Percentiles rank a stretch among this genome's conserved stretches.
These are phyloP conservation scores for Gryllus bimaculatus DNA, from an alignment of 1,140 invertebrate species.

Conservation along the genomic window DNA sequence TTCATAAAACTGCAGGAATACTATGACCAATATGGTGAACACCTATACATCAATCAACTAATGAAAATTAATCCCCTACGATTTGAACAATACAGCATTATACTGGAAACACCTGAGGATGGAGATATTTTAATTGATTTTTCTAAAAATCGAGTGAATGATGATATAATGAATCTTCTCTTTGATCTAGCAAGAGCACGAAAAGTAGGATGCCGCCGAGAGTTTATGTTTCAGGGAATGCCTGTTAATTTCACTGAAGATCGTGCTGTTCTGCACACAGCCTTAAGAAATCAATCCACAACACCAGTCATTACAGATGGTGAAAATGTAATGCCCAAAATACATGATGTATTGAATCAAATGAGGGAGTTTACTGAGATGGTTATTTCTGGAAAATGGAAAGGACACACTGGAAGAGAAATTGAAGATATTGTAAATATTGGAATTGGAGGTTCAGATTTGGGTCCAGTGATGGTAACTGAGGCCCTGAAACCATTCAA, in stretches of 20 bases:
- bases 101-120: slow-evolving; percentile 6
- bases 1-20: not conserved
- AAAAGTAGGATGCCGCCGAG: slow-evolving; percentile 72
- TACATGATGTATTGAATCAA: slow-evolving; percentile 83
- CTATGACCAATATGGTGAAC: not conserved
- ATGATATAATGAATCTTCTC: slow-evolving; percentile 9
- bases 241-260: slow-evolving; percentile 98
- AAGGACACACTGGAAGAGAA: slow-evolving; percentile 52
- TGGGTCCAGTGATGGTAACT: slow-evolving; percentile 31
- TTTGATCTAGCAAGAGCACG: slow-evolving; percentile 49
- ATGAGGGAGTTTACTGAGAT: slow-evolving; percentile 56
- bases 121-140: slow-evolving; percentile 15
- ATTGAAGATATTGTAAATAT: slow-evolving; percentile 67
- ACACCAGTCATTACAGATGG: slow-evolving; percentile 74
- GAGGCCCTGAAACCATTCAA: slow-evolving; percentile 17
- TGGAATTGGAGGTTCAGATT: slow-evolving; percentile 65
- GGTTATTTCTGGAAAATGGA: slow-evolving; percentile 51
- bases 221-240: slow-evolving; percentile 89
- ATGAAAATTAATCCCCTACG: not conserved
- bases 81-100: not conserved
- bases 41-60: not conserved
- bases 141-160: slow-evolving; percentile 16
- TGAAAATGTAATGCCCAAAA: slow-evolving; percentile 88
- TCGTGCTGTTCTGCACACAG: slow-evolving; percentile 89
- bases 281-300: slow-evolving; percentile 79